phyloP scores from a whole-genome alignment of 2,113 vertebrate species.

The Chlorodrepanis virens region DNA sequence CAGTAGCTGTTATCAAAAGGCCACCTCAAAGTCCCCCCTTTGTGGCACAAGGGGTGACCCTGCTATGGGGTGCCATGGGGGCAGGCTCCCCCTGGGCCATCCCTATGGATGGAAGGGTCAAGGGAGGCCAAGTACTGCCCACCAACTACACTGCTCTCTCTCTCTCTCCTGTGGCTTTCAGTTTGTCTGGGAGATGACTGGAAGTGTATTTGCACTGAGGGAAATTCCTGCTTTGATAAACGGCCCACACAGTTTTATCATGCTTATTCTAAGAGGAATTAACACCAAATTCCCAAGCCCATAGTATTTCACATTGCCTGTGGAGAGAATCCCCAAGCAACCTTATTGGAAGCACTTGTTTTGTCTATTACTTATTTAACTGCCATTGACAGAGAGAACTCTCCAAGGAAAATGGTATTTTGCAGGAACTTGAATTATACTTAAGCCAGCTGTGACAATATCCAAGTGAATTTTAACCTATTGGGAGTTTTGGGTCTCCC shows the following conservation, averaged over 20 bases:
- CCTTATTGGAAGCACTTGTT: slow-evolving; percentile 30
- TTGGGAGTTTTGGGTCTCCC: background rate
- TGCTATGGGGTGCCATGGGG: fast-evolving
- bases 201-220: background rate
- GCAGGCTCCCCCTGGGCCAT: background rate
- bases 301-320: background rate
- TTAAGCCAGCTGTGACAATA: background rate
- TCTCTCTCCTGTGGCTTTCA: background rate
- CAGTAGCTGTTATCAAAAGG: background rate
- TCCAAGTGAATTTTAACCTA: background rate
- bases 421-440: background rate
- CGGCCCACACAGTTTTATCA: background rate
- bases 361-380: slow-evolving; percentile 7
- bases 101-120: fast-evolving
- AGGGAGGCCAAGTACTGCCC: fast-evolving
- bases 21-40: background rate
- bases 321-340: background rate
- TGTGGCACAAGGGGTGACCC: background rate
- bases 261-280: slow-evolving; percentile 32
- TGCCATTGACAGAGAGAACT: background rate
- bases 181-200: background rate
- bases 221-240: background rate
- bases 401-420: background rate
- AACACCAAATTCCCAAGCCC: slow-evolving; percentile 29
- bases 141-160: background rate